These are phyloP conservation scores for Therioaphis trifolii DNA, from an alignment of 2,888 invertebrate species.

Conservation along the genomic window DNA sequence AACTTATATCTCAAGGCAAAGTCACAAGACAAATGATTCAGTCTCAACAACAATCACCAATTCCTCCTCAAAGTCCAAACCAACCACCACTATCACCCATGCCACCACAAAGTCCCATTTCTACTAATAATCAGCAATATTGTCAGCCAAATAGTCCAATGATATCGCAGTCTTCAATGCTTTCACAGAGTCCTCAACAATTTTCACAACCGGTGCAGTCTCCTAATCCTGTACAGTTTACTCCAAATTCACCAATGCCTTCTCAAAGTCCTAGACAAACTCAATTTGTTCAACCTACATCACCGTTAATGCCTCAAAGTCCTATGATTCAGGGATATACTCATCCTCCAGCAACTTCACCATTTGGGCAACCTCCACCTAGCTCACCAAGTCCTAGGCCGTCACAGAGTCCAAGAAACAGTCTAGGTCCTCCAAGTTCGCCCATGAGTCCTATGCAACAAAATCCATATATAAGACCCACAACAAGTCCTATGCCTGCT, in stretches of 20 bases:
- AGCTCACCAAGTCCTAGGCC: slow-evolving; percentile 59
- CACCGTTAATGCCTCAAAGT: slow-evolving; percentile 69
- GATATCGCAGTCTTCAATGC: slow-evolving; percentile 68
- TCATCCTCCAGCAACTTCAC: slow-evolving; percentile 59
- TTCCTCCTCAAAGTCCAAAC: slow-evolving; percentile 68
- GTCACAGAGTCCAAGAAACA: slow-evolving; percentile 62
- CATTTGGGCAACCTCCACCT: slow-evolving; percentile 58
- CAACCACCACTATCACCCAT: slow-evolving; percentile 61
- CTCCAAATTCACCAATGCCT: slow-evolving; percentile 70
- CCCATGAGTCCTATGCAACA: slow-evolving; percentile 65
- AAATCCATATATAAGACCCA: slow-evolving; percentile 67
- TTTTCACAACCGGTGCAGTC: slow-evolving; percentile 56
- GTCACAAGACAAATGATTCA: slow-evolving; percentile 65
- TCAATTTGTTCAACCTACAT: slow-evolving; percentile 70
- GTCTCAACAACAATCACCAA: slow-evolving; percentile 69
- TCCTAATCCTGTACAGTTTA: slow-evolving; percentile 63
- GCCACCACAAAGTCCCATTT: slow-evolving; percentile 63
- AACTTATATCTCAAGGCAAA: slow-evolving; percentile 64
- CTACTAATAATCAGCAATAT: slow-evolving; percentile 62
- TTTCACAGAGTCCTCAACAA: slow-evolving; percentile 65
- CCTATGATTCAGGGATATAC: slow-evolving; percentile 65
- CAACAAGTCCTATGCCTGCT: slow-evolving; percentile 67
- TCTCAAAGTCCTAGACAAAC: slow-evolving; percentile 69
- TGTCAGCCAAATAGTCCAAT: slow-evolving; percentile 57
- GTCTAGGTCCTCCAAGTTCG: slow-evolving; percentile 62